Percentiles rank a stretch among this genome's conserved stretches.
Conservation (phyloP, 2,113 vertebrate species). For the Carollia perspicillata region DNA sequence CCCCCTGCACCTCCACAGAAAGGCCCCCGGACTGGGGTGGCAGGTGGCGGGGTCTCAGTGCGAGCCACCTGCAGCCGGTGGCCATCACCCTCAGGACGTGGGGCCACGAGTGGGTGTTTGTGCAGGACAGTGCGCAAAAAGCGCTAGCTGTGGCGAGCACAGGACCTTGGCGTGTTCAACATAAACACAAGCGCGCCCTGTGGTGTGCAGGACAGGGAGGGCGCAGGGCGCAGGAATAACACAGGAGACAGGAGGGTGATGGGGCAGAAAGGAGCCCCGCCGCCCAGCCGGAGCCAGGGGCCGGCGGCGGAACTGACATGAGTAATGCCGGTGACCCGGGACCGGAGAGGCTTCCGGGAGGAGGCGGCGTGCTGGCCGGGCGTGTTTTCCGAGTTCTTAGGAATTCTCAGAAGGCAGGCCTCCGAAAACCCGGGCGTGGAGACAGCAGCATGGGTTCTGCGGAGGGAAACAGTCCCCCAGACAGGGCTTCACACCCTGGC, state of each 20-base stretch:
- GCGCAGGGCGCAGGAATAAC: not conserved
- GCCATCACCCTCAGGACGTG: rapidly evolving
- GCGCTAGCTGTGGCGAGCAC: not conserved
- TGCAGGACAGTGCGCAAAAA: not conserved
- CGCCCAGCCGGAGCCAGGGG: not conserved
- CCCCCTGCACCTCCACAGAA: too few relatives aligned
- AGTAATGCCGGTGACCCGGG: not conserved
- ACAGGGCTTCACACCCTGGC: not conserved
- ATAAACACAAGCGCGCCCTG: not conserved
- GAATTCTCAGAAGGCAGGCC: not conserved
- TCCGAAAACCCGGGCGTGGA: not conserved
- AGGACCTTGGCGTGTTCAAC: not conserved
- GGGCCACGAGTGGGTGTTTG: not conserved
- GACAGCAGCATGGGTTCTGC: not conserved
- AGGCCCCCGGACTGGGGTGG: not conserved
- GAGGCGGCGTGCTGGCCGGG: not conserved
- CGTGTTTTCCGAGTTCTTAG: not conserved
- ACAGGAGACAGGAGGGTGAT: not conserved
- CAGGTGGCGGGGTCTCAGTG: not conserved
- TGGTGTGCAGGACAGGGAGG: not conserved
- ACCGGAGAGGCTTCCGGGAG: not conserved
- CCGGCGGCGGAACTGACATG: not conserved
- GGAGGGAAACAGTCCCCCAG: not conserved
- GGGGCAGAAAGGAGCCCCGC: not conserved
- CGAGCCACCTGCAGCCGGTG: not conserved